Percentiles rank a stretch among this genome's conserved stretches.
These are phyloP conservation scores for Hypotaenidia okinawae DNA, from an alignment of 2,797 vertebrate genomes.

Conservation along the genomic window DNA sequence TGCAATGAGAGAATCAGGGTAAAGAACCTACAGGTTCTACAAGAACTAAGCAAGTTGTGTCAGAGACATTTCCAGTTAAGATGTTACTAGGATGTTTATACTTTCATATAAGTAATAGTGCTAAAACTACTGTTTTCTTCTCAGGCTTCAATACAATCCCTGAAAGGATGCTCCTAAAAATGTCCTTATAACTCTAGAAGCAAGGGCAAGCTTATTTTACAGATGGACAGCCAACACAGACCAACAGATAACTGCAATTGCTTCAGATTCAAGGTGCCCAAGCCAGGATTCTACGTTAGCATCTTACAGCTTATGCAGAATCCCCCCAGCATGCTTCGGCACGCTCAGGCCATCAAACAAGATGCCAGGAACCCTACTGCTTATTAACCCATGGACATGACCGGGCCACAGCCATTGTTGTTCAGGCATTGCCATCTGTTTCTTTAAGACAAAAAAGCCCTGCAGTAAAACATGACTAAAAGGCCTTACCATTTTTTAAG, in stretches of 20 bases:
- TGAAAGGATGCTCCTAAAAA: not conserved
- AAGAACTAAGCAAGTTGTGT: not conserved
- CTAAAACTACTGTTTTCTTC: not conserved
- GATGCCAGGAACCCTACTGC: not conserved
- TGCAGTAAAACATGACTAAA: not conserved
- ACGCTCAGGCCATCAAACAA: not conserved
- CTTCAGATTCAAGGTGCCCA: not conserved
- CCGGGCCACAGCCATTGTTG: not conserved
- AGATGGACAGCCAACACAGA: not conserved
- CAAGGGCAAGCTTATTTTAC: not conserved
- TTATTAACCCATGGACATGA: not conserved
- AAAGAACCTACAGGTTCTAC: not conserved
- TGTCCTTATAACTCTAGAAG: not conserved
- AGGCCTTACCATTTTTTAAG: slow-evolving; percentile 85
- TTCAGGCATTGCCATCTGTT: not conserved
- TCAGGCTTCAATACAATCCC: not conserved
- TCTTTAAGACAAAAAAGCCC: not conserved
- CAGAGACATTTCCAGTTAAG: not conserved
- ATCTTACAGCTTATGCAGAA: not conserved
- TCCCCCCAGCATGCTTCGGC: not conserved
- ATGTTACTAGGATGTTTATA: not conserved
- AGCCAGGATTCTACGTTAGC: not conserved
- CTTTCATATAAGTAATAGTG: not conserved
- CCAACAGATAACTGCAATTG: not conserved
- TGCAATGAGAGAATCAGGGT: not conserved